Evolutionary conservation across 2,113 vertebrate genomes (phyloP).

Genomic region (human): GRCh38 chr12:131497501-131498000

Average conservation of each 20-base stretch:
- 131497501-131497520: not conserved
- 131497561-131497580: not conserved
- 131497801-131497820: not conserved
- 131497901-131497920: no score
- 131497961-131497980: not conserved
- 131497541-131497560: not conserved
- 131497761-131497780: not conserved
- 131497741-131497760: not conserved
- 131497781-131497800: not conserved
- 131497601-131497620: not conserved
- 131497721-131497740: no score
- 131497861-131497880: not conserved
- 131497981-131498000: accelerated
- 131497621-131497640: accelerated
- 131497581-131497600: not conserved
- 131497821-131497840: not conserved
- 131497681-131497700: not conserved
- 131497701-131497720: not conserved
- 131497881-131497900: not conserved
- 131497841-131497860: not conserved
- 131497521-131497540: not conserved
- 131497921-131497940: not conserved
- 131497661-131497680: not conserved
- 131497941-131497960: not conserved
- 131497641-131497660: not conserved